Base-by-base conservation (phyloP, 2,888 invertebrate genomes). In the Adela reaumurella region DNA sequence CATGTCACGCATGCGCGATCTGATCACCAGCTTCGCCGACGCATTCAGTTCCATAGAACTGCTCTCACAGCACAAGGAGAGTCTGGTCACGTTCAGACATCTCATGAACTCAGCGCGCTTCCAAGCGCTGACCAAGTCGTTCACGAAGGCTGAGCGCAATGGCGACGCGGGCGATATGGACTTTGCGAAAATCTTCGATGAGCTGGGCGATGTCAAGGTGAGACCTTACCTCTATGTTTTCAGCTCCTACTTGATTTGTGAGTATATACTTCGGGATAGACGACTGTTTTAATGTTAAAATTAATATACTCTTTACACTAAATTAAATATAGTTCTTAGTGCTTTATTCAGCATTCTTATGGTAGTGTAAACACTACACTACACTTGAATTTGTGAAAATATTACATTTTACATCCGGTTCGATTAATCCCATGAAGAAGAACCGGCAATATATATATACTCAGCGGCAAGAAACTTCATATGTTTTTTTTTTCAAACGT, bases 1-100 rank as follows among this genome's bases (percentile, higher is more conserved):
- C 45, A 66, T 83, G 58, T 64, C 70, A 19, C 70, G 72, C 11
- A 58, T 83, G 42, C 63, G 68, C 0, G 54, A 58, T 1, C 57
- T 80, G 1, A 60, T 81, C 17, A 72, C 73, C 50, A 65, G 71
- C 1, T 67, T 79, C 54, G 62, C 79, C 0, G 55, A 56, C 1
- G 63, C 74, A 0, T 65, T 74, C 54, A 60, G 69, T 0, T 63
- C 76, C 0, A 55, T 77, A 28, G 62, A 62, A 46, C 56, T 58
- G 8, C 54, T 78, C 44, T 50, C 63, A 0, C 46, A 57, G 0
- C 79, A 77, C 53, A 61, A 65, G 8, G 61, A 53, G 1, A 76
- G 77, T 0, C 47, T 67, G 1, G 50, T 49, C 0, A 74, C 64
- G 0, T 54, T 80, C 46, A 56, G 62, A 16, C 56, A 58, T 1